Percentiles rank a stretch among this genome's conserved stretches.
These are phyloP conservation scores for Helleia helle DNA, from an alignment of 2,888 invertebrate species.

Conservation along the genomic window DNA sequence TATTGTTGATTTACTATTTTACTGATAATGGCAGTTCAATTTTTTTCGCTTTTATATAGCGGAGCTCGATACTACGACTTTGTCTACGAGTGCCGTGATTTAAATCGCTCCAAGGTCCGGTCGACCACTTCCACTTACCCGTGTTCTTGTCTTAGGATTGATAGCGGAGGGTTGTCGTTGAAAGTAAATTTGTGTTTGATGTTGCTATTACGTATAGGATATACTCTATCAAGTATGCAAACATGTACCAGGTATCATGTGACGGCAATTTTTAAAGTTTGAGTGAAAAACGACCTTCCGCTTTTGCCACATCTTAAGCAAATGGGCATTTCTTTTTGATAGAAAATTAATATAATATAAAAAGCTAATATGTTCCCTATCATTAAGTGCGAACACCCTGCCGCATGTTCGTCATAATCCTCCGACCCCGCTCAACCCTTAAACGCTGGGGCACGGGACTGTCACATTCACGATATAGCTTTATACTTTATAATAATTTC, in stretches of 20 bases:
- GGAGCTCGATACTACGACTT: too few species aligned
- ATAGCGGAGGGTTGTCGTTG: slow-evolving; percentile 54
- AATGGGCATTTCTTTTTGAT: too few species aligned
- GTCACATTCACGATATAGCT: slow-evolving; percentile 67
- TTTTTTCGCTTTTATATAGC: too few species aligned
- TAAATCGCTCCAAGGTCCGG: slow-evolving; percentile 58
- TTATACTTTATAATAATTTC: slow-evolving; percentile 68
- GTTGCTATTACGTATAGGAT: too few species aligned
- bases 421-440: slow-evolving; percentile 52
- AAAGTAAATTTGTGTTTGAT: slow-evolving; percentile 70
- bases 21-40: too few species aligned
- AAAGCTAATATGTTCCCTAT: slow-evolving; percentile 9
- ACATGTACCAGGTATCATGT: too few species aligned
- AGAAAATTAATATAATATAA: too few species aligned
- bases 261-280: too few species aligned
- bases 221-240: too few species aligned
- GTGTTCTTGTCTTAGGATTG: slow-evolving; percentile 60
- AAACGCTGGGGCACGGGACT: slow-evolving; percentile 57
- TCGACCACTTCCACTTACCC: slow-evolving; percentile 62
- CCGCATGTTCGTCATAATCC: slow-evolving; percentile 24
- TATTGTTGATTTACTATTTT: too few species aligned
- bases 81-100: slow-evolving; percentile 72
- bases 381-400: slow-evolving; percentile 1
- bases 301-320: too few species aligned
- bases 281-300: too few species aligned